Evolutionary conservation across 2,113 vertebrate genomes (phyloP).

Genomic region (Zosterops lateralis): DNA sequence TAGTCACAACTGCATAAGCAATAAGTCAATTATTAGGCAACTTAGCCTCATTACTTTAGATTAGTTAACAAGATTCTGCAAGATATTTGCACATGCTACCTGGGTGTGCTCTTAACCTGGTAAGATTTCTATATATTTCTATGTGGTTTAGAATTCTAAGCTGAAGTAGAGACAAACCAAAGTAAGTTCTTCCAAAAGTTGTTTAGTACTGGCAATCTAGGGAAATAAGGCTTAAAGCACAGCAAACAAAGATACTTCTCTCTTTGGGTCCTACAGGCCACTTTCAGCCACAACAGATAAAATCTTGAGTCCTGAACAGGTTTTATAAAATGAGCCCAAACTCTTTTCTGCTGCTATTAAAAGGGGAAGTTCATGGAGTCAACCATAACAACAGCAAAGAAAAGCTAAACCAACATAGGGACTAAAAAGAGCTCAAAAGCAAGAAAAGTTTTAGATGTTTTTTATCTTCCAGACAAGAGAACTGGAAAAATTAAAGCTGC

Average conservation of each 20-base stretch:
- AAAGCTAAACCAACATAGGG: background rate
- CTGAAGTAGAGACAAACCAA: background rate
- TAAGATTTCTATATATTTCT: background rate
- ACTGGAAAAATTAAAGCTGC: background rate
- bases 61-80: background rate
- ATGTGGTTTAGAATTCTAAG: background rate
- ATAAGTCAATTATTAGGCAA: background rate
- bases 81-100: background rate
- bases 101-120: background rate
- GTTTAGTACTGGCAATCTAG: background rate
- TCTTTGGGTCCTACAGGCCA: background rate
- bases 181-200: background rate
- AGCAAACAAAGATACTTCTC: background rate
- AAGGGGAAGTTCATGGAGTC: background rate
- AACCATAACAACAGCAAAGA: background rate
- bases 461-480: background rate
- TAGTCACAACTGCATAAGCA: background rate
- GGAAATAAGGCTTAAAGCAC: background rate
- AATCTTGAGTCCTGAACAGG: background rate
- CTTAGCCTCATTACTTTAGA: background rate
- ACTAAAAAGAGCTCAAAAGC: background rate
- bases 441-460: background rate
- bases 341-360: background rate
- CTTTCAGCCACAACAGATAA: background rate
- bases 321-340: background rate